A percentile compares a stretch with the other conserved stretches of the same genome.
phyloP scores from a whole-genome alignment of 2,888 invertebrate species.

The Metacarcinus magister region DNA sequence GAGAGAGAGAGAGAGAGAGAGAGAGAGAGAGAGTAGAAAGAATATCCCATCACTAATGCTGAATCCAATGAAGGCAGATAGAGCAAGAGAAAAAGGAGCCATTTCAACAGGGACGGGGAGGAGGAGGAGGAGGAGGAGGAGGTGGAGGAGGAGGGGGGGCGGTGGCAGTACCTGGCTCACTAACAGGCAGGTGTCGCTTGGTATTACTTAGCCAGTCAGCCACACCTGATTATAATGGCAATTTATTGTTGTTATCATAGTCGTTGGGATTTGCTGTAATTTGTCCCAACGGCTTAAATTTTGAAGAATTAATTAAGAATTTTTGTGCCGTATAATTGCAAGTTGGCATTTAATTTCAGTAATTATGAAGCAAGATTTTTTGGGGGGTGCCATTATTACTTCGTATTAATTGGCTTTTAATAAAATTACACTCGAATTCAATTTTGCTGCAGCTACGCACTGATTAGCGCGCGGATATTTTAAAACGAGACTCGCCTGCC shows the following conservation, averaged over 20 bases:
- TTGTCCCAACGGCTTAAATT: constrained; percentile 73
- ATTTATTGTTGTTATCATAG: constrained; percentile 64
- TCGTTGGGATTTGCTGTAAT: constrained; percentile 66
- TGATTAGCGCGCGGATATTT: constrained; percentile 59
- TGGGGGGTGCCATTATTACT: constrained; percentile 58
- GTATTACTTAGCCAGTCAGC: neutral
- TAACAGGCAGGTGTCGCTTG: neutral
- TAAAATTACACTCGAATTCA: constrained; percentile 71
- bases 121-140: neutral
- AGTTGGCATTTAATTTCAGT: constrained; percentile 75
- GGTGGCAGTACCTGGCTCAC: neutral
- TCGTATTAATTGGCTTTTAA: constrained; percentile 73
- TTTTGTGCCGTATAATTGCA: constrained; percentile 77
- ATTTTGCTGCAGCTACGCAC: constrained; percentile 42
- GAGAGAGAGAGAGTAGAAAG: neutral
- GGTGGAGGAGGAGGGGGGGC: neutral
- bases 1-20: neutral
- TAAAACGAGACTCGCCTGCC: constrained; percentile 16
- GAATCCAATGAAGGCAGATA: neutral
- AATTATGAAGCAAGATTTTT: constrained; percentile 76
- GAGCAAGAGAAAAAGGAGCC: neutral
- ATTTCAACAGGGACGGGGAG: neutral
- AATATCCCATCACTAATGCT: neutral
- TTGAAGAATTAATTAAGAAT: constrained; percentile 77
- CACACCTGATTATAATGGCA: constrained; percentile 52